Base-by-base conservation (phyloP, 1,140 invertebrate species). In the Neotoxoptera formosana region DNA sequence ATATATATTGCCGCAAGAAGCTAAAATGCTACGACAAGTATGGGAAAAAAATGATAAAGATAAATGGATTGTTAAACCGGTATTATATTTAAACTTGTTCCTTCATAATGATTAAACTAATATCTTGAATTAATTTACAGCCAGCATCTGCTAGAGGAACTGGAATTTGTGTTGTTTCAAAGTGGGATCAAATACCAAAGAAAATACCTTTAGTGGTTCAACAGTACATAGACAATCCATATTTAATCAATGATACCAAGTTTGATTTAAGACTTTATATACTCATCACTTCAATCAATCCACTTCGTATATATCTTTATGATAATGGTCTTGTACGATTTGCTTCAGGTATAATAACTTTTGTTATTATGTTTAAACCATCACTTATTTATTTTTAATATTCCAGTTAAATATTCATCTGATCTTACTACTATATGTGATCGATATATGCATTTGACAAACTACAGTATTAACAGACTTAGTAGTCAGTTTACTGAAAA, bases 361-460 rank as follows among this genome's bases (percentile, higher is more conserved):
- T 56, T 9, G 34, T 45, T 53, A 2, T 41, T 7, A 45, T 48
- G 17, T 94, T 25, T 3, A 53, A 48, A 83, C 76, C 30, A 23
- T 83, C 23, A 81, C 30, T 83, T 91, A 53, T 53, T 84, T 41
- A 93, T 93, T 48, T 90, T 90, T 90, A 92, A 34, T 83, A 94
- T 95, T 96, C 87, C 95, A 97, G 97, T 98, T 1, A 98, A 98
- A 95, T 98, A 99, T 95, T 98, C 97, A 94, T 96, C 97, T 93
- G 97, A 98, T 94, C 95, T 97, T 41, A 96, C 97, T 94, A 97
- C 97, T 90, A 96, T 99, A 92, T 97, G 97, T 95, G 98, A 99
- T 95, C 96, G 98, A 84, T 99, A 97, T 95, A 99, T 99, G 98
- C 99, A 99, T 96, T 96, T 99, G 94, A 99, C 99, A 60, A 99